phyloP scores from a whole-genome alignment of 2,113 vertebrate species.

The Corythoichthys intestinalis region DNA sequence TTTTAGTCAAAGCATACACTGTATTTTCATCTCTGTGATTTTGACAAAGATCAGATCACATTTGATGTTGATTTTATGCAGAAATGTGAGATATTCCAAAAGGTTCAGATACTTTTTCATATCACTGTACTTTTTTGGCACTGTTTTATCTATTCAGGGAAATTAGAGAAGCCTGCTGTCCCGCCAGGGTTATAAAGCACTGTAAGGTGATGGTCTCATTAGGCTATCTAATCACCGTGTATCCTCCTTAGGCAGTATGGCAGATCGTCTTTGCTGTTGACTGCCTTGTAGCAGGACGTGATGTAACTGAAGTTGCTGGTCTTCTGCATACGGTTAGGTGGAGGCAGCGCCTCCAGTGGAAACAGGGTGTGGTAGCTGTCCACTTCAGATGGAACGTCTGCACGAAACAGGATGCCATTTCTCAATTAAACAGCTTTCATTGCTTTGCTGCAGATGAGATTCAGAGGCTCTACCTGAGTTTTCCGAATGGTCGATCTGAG shows the following conservation, averaged over 20 bases:
- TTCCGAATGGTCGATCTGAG: constrained; percentile 96
- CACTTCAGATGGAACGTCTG: constrained; percentile 94
- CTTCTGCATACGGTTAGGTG: constrained; percentile 95
- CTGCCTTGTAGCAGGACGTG: constrained; percentile 98
- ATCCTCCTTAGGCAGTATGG: constrained; percentile 98
- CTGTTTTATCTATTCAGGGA: too few species aligned
- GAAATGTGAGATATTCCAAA: too few species aligned
- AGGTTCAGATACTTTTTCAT: too few species aligned
- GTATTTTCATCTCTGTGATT: too few species aligned
- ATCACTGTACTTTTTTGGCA: too few species aligned
- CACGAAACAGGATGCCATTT: not conserved
- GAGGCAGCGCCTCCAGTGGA: constrained; percentile 91
- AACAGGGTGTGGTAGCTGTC: constrained; percentile 99
- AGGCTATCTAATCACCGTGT: constrained; percentile 75
- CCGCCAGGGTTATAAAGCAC: too few species aligned
- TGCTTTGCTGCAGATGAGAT: not conserved
- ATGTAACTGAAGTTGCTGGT: constrained; percentile 98
- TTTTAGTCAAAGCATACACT: too few species aligned
- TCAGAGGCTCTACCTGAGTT: constrained; percentile 80
- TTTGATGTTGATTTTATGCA: too few species aligned
- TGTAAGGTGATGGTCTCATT: too few species aligned
- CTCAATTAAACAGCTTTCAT: not conserved
- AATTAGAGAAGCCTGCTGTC: too few species aligned
- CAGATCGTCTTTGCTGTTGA: constrained; percentile 97
- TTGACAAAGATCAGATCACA: too few species aligned